Evolutionary conservation across 2,888 invertebrate species (phyloP), one percentile per base, ranked within the genome.

Genomic region (Morpho deidamia): DNA sequence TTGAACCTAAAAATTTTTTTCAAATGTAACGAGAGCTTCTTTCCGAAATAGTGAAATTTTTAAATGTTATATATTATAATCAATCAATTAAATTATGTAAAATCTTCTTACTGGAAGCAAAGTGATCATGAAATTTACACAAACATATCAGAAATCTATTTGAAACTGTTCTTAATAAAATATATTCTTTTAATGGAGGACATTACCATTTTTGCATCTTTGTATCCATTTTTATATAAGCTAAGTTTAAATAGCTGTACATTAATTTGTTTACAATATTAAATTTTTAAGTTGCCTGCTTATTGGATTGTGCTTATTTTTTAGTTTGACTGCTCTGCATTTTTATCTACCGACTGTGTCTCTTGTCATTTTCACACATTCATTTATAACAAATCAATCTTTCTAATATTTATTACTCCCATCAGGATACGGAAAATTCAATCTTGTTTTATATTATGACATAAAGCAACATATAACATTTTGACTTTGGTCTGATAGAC

Each of bases 241-340:
- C 23, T 23, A 23, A 23, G 23, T 23, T 23, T 5, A 23, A 23
- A 23, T 23, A 23, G 23, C 35, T 37, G 35, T 37, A 10, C 35
- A 10, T 37, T 37, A 8, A n/a, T n/a, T n/a, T n/a, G n/a, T 37
- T 37, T 37, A 7, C 35, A 37, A 37, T 41, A 38, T 56, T 35
- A 52, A 52, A 45, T 23, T 23, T 33, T 32, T 43, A 37, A 53
- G 58, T 62, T 58, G 58, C 58, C 60, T 55, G 63, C 61, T 65
- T 62, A n/a, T 62, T 72, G 67, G 12, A 73, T 75, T 56, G 43
- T 75, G 78, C 70, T 71, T 70, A 60, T 68, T 65, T 62, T 74
- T 71, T 68, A 65, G 64, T 81, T 80, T 73, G 65, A 75, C 78
- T 71, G 81, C 86, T 87, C 85, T 87, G 87, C 86, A 86, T 86